Conservation (phyloP, 2,797 vertebrate genomes). For the Megalops cyprinoides region DNA sequence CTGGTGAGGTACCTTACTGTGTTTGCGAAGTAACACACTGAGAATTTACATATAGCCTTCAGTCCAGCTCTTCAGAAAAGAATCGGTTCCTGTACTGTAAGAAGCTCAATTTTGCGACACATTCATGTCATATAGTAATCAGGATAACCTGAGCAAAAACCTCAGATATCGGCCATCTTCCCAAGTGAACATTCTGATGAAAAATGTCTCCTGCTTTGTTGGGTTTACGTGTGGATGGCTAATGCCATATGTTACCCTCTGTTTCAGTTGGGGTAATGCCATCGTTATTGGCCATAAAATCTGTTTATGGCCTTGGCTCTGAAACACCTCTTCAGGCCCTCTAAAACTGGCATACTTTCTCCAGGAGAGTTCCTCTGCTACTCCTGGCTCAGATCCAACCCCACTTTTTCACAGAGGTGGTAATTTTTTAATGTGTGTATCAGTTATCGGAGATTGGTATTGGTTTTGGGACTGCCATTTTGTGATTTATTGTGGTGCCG, state of each 20-base stretch:
- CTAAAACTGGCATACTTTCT: constrained; percentile 77
- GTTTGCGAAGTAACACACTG: too few species aligned
- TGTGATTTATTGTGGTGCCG: too few species aligned
- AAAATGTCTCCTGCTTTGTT: constrained; percentile 83
- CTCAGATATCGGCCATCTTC: constrained; percentile 58
- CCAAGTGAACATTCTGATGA: constrained; percentile 82
- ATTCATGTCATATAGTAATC: too few species aligned
- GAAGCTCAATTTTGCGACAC: not conserved
- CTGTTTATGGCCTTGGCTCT: constrained; percentile 87
- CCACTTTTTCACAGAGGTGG: constrained; percentile 64
- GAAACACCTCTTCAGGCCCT: constrained; percentile 80
- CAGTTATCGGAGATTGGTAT: too few species aligned
- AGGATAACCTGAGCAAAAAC: too few species aligned
- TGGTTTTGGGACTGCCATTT: too few species aligned
- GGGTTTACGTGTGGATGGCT: constrained; percentile 79
- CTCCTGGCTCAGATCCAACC: constrained; percentile 80
- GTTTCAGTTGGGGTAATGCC: constrained; percentile 84
- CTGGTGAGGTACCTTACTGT: too few species aligned
- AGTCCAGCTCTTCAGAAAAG: too few species aligned
- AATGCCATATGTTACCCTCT: constrained; percentile 85
- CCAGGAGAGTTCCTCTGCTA: constrained; percentile 81
- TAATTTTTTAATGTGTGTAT: not conserved
- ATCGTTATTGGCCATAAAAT: constrained; percentile 89
- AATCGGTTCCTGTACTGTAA: too few species aligned
- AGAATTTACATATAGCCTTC: too few species aligned